Evolutionary conservation across 2,113 vertebrate genomes (phyloP).

Genomic region (pig (Sus scrofa)): T2T-Sscrofa CM000830.6:96300501-96301000

Average conservation of each 20-base stretch:
- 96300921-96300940: neutral
- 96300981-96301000: no score
- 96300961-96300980: neutral
- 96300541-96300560: neutral
- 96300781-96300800: neutral
- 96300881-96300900: neutral
- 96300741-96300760: neutral
- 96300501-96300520: neutral
- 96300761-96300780: neutral
- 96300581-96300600: neutral
- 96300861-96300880: neutral
- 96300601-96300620: neutral
- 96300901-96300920: neutral
- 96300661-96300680: neutral
- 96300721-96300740: neutral
- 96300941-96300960: neutral
- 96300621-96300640: neutral
- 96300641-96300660: neutral
- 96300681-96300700: neutral
- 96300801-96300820: neutral
- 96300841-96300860: neutral
- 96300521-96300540: slow-evolving; percentile 40
- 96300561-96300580: neutral
- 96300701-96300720: neutral
- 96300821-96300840: neutral